A percentile compares a stretch with the other conserved stretches of the same genome.
Evolutionary conservation across 2,113 vertebrate genomes (phyloP).

Genomic region (Notarius lentiginosus): DNA sequence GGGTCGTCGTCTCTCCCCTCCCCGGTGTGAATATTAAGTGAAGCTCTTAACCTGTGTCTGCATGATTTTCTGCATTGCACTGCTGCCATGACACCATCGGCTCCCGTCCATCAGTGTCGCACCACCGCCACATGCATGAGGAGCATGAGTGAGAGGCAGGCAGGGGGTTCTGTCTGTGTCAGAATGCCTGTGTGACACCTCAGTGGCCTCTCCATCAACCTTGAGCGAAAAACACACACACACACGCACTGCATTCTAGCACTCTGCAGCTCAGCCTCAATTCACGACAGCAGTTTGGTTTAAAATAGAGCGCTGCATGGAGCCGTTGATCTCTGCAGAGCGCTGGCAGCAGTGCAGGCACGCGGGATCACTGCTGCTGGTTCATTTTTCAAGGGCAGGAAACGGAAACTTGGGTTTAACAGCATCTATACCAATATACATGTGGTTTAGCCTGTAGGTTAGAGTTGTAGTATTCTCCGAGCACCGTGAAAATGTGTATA

Average conservation of each 20-base stretch:
- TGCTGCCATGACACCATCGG: not conserved
- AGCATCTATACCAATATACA: not conserved
- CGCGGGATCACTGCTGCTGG: not conserved
- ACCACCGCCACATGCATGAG: not conserved
- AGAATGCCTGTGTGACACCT: constrained; percentile 22
- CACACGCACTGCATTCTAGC: constrained; percentile 13
- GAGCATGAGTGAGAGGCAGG: not conserved
- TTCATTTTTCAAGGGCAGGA: constrained; percentile 30
- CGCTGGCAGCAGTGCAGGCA: not conserved
- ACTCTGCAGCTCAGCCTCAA: not conserved
- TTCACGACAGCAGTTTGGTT: constrained; percentile 15
- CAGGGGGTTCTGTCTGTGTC: constrained; percentile 10
- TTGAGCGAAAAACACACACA: not conserved
- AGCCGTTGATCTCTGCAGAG: constrained; percentile 25
- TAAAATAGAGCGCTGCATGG: constrained; percentile 23
- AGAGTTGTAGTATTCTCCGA: not conserved
- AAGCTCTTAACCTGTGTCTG: not conserved
- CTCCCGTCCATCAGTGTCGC: constrained; percentile 11
- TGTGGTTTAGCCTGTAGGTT: constrained; percentile 10
- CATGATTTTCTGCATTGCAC: not conserved
- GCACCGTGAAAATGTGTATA: not conserved
- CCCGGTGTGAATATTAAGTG: not conserved
- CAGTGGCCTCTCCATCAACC: constrained; percentile 27
- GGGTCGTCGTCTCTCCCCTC: no score
- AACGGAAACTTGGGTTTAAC: not conserved